Percentiles rank a stretch among this genome's conserved stretches.
Evolutionary conservation across 2,888 invertebrate species (phyloP).

Genomic region (Mylabris sibirica): DNA sequence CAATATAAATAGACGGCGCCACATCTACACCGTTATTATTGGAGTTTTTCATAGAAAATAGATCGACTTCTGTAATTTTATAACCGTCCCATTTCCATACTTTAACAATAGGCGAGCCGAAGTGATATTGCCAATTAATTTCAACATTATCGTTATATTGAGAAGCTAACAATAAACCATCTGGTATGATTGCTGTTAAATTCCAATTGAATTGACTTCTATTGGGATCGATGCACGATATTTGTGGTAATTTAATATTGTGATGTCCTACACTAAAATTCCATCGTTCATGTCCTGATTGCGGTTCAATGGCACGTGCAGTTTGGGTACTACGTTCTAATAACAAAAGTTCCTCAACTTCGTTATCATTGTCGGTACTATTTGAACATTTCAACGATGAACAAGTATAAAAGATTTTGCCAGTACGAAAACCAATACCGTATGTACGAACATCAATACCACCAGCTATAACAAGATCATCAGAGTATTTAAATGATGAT

Average conservation of each 20-base stretch:
- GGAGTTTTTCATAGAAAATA: constrained; percentile 70
- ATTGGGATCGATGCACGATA: constrained; percentile 55
- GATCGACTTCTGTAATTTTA: constrained; percentile 73
- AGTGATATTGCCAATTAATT: constrained; percentile 57
- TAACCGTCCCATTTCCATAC: constrained; percentile 83
- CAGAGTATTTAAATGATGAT: constrained; percentile 86
- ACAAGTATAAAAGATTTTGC: constrained; percentile 80
- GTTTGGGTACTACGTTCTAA: constrained; percentile 85
- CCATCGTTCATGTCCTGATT: constrained; percentile 90
- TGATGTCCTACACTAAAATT: constrained; percentile 95
- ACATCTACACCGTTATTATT: constrained; percentile 58
- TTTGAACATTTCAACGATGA: constrained; percentile 76
- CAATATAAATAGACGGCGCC: constrained; percentile 80
- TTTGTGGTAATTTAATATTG: constrained; percentile 71
- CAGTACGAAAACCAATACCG: constrained; percentile 80
- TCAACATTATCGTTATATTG: constrained; percentile 51
- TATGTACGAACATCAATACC: constrained; percentile 87
- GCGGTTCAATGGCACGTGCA: constrained; percentile 88
- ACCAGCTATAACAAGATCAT: constrained; percentile 86
- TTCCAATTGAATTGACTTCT: constrained; percentile 61
- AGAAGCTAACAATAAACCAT: constrained; percentile 75
- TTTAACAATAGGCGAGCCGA: constrained; percentile 84
- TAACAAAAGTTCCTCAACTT: constrained; percentile 70
- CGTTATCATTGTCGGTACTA: constrained; percentile 65
- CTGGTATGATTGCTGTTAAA: constrained; percentile 73